These are phyloP conservation scores for Sclerodermus sp. DNA, from an alignment of 2,888 invertebrate species.

Conservation along the genomic window DNA sequence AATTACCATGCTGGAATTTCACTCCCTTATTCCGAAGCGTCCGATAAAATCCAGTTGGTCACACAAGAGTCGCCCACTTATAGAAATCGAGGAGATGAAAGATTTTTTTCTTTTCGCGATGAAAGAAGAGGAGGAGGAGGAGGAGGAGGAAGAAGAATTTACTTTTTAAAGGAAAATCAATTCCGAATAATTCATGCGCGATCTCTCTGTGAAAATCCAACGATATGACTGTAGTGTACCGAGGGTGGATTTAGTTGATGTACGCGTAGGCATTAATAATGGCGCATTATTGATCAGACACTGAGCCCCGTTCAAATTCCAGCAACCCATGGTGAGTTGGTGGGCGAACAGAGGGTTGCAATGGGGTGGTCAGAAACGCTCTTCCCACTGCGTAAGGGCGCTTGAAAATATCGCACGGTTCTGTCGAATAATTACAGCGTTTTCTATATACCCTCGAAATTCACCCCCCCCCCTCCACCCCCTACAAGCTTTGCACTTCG, in stretches of 20 bases:
- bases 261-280: conserved; percentile 37
- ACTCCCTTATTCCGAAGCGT: no score
- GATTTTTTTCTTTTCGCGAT: no score
- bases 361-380: conserved; percentile 29
- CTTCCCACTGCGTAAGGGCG: conserved; percentile 11
- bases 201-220: background rate
- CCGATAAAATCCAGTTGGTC: no score
- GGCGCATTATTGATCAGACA: conserved; percentile 43
- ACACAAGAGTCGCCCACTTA: no score
- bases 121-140: no score
- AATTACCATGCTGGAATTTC: no score
- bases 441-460: conserved; percentile 13
- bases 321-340: conserved; percentile 25
- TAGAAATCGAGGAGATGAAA: no score
- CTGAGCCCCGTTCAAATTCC: conserved; percentile 43
- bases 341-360: conserved; percentile 14
- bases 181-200: no score
- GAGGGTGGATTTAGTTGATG: conserved; percentile 29
- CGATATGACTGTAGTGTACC: conserved; percentile 29
- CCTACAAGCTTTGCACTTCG: no score
- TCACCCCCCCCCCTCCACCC: background rate
- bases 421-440: conserved; percentile 23
- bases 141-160: no score
- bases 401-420: conserved; percentile 23
- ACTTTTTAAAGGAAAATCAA: no score